Conservation (phyloP, 2,888 invertebrate genomes). For the Noctua janthina region DNA sequence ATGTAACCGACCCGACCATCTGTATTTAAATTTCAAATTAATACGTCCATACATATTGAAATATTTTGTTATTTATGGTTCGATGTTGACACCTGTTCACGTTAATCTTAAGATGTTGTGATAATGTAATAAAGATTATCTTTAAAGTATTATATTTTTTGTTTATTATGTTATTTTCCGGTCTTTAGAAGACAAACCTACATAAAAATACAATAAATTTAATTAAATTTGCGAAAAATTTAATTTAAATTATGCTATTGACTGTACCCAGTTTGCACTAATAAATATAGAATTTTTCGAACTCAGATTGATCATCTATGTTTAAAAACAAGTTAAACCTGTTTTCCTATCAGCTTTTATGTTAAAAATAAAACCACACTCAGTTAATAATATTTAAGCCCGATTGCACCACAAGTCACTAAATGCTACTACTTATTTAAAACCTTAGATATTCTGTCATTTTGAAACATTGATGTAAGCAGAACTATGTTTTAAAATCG, state of each 20-base stretch:
- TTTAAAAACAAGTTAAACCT: background rate
- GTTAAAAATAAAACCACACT: no score
- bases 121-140: slow-evolving; percentile 53
- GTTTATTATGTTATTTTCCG: slow-evolving; percentile 42
- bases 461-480: background rate
- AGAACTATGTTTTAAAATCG: background rate
- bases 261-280: background rate
- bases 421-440: background rate
- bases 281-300: background rate
- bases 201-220: slow-evolving; percentile 2
- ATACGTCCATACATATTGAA: slow-evolving; percentile 59
- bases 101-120: slow-evolving; percentile 57
- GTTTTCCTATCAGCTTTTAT: background rate
- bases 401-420: background rate
- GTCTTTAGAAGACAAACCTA: background rate
- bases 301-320: background rate
- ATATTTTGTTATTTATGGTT: slow-evolving; percentile 60
- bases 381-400: background rate
- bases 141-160: slow-evolving; percentile 39
- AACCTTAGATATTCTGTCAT: background rate
- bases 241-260: background rate
- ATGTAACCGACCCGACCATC: slow-evolving; percentile 37
- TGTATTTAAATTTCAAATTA: slow-evolving; percentile 67
- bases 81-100: slow-evolving; percentile 62
- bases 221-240: background rate